Evolutionary conservation across 2,113 vertebrate species (phyloP), one percentile per base, ranked within the genome.

Genomic region (Cynoglossus semilaevis): DNA sequence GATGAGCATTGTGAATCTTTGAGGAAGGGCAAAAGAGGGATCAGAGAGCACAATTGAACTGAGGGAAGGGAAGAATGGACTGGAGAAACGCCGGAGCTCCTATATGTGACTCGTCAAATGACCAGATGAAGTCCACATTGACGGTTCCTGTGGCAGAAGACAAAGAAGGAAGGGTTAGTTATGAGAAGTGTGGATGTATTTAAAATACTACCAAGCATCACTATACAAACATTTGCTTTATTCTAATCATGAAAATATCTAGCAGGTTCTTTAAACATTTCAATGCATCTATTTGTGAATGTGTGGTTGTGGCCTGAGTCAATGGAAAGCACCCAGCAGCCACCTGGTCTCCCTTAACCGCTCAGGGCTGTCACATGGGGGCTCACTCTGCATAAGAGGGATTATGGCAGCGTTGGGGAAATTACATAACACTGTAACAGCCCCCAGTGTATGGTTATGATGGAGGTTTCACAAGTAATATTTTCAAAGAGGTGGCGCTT

Each of bases 1-100:
- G 87, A 98, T 95, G 36, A 98, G 94, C 95, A 98, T 98, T 85
- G 91, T 95, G 94, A 92, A 87, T 88, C 48, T 68, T 77, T 63
- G 73, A 53, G 62, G 74, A 69, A 72, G 80, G 84, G 47, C 82
- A 57, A 8, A 58, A 60, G 81, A 40, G 82, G 67, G 64, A 70
- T 64, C 46, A 70, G 77, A 76, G 74, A 81, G 79, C 72, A 86
- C 50, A 76, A 8, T n/a, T 68, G 53, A 67, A 29, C 42, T 13
- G 22, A 70, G 62, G 80, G 63, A 58, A 51, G 56, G 72, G 65
- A 52, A 69, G 51, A 64, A 63, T 59, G 63, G 67, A 59, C 52
- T 58, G 54, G 65, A 70, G 54, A 70, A 48, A 58, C 46, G 67
- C 8, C 0, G 13, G 58, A 52, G 55, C 51, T 87, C 69, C 82